These are phyloP conservation scores for Polia nebulosa DNA, from an alignment of 2,888 invertebrate species.

Conservation along the genomic window DNA sequence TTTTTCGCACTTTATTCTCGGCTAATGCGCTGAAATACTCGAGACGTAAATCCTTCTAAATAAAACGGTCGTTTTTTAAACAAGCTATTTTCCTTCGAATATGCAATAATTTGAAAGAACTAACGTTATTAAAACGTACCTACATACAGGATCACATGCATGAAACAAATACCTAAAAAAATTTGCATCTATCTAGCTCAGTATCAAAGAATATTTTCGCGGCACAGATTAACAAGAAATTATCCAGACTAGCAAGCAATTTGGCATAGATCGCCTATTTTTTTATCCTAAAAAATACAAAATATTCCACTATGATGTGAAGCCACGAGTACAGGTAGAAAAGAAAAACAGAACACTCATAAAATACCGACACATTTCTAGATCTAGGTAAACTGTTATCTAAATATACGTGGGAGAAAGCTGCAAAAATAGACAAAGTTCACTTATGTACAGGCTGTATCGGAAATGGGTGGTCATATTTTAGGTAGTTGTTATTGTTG, in stretches of 20 bases:
- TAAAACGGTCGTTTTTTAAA: slow-evolving; percentile 4
- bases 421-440: background rate
- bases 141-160: too few species aligned
- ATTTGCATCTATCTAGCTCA: too few species aligned
- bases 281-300: background rate
- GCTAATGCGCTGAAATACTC: slow-evolving; percentile 11
- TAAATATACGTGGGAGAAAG: slow-evolving; percentile 2
- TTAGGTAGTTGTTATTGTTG: too few species aligned
- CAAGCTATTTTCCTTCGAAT: too few species aligned
- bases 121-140: background rate
- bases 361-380: background rate
- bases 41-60: slow-evolving; percentile 16
- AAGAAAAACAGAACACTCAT: background rate
- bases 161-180: background rate
- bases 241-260: background rate
- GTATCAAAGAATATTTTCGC: background rate
- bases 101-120: background rate
- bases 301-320: background rate
- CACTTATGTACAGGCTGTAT: too few species aligned
- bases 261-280: background rate
- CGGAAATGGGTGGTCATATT: too few species aligned
- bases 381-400: background rate
- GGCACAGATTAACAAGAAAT: background rate
- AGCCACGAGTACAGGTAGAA: background rate
- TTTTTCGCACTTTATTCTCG: slow-evolving; percentile 33